Percentiles rank a stretch among this genome's conserved stretches.
phyloP scores from a whole-genome alignment of 2,797 vertebrate genomes.

The Esox masquinongy region DNA sequence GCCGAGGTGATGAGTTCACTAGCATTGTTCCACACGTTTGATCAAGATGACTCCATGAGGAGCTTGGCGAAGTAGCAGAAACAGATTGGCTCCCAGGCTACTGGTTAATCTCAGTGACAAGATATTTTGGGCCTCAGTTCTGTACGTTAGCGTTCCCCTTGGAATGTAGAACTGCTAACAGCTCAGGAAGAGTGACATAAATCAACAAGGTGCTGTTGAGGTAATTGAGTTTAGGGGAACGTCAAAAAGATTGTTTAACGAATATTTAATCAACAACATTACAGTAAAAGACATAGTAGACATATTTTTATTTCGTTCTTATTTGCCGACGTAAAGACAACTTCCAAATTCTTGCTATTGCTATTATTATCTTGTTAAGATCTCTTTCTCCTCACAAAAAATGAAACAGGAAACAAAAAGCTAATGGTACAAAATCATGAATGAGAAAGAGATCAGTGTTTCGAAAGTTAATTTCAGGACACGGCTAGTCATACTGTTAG shows the following conservation, averaged over 20 bases:
- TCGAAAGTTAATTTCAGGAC: conserved; percentile 12
- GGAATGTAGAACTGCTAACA: not conserved
- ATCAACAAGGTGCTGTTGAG: not conserved
- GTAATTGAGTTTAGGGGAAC: no score
- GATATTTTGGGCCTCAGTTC: not conserved
- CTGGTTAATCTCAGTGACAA: not conserved
- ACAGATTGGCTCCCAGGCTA: not conserved
- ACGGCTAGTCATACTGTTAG: conserved; percentile 9
- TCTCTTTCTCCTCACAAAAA: not conserved
- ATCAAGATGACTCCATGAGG: not conserved
- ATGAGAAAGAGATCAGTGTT: conserved; percentile 16
- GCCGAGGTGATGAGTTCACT: not conserved
- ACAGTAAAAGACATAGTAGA: no score
- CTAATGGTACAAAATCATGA: conserved; percentile 21
- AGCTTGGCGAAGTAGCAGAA: not conserved
- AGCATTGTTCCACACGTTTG: not conserved
- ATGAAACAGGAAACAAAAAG: not conserved
- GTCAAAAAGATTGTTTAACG: no score
- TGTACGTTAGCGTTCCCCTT: not conserved
- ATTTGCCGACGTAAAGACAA: no score
- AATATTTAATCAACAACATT: no score
- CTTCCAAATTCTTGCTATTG: not conserved
- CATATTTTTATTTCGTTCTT: no score
- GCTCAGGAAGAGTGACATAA: not conserved
- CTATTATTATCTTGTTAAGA: not conserved